These are phyloP conservation scores for Ectobius pallidus DNA, from an alignment of 2,888 invertebrate genomes.

Conservation along the genomic window DNA sequence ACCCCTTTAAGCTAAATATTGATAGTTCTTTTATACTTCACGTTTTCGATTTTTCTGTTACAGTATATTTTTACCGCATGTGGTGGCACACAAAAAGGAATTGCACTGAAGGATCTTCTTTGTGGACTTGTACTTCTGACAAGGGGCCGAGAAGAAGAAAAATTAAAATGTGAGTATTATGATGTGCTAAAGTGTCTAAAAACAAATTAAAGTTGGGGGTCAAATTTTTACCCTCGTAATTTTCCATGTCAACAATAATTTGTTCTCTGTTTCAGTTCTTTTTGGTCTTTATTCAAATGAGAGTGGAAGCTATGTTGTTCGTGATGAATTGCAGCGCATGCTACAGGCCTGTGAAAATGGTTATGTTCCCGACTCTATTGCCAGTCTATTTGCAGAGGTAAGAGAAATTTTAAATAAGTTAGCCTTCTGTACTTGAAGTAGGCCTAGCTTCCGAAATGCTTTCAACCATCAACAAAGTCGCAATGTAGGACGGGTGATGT, in stretches of 20 bases:
- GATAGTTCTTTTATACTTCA: background rate
- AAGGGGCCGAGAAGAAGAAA: conserved; percentile 83
- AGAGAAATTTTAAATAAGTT: no score
- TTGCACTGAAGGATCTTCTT: conserved; percentile 80
- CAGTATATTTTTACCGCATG: conserved; percentile 80
- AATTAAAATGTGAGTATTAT: conserved; percentile 71
- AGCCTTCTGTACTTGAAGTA: no score
- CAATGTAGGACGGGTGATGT: no score
- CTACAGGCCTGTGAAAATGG: conserved; percentile 58
- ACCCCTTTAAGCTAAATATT: background rate
- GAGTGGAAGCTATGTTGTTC: conserved; percentile 72
- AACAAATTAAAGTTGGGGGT: no score
- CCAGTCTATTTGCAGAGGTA: conserved; percentile 57
- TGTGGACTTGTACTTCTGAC: conserved; percentile 87
- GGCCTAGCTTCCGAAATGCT: no score
- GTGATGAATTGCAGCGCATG: conserved; percentile 72
- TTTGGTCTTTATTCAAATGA: conserved; percentile 88
- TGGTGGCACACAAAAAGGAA: conserved; percentile 82
- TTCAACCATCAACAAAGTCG: no score
- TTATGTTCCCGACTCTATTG: conserved; percentile 55
- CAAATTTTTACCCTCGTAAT: background rate
- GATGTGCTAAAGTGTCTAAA: background rate
- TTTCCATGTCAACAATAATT: background rate
- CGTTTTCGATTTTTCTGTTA: conserved; percentile 47
- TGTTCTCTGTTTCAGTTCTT: conserved; percentile 65